phyloP scores from a whole-genome alignment of 2,797 vertebrate genomes.

The Botia almorhae region DNA sequence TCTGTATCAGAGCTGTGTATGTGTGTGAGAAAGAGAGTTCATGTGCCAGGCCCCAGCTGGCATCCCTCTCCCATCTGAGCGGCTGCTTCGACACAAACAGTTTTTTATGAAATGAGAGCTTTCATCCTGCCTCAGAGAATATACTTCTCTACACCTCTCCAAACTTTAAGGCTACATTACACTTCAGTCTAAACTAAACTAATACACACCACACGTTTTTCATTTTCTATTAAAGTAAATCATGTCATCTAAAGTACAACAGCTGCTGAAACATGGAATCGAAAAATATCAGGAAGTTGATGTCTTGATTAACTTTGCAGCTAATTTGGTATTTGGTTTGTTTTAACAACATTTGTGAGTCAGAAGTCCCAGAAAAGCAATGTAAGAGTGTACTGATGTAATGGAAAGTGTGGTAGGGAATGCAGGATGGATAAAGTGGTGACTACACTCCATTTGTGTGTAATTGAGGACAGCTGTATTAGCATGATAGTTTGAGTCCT shows the following conservation, averaged over 20 bases:
- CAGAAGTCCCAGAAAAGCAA: constrained; percentile 9
- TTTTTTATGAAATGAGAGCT: constrained; percentile 39
- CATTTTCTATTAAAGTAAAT: background rate
- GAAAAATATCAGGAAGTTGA: background rate
- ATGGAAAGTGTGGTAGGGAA: background rate
- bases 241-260: background rate
- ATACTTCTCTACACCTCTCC: constrained; percentile 26
- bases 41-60: constrained; percentile 42
- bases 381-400: background rate
- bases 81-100: constrained; percentile 39
- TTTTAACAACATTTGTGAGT: background rate
- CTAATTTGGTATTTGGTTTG: background rate
- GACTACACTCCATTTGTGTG: constrained; percentile 19
- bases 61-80: constrained; percentile 27
- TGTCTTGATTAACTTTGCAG: background rate
- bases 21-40: background rate
- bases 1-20: background rate
- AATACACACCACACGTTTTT: background rate
- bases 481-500: constrained; percentile 41
- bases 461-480: constrained; percentile 62
- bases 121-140: constrained; percentile 26
- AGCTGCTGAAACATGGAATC: background rate
- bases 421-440: constrained; percentile 19
- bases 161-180: constrained; percentile 17
- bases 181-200: background rate